Conservation (phyloP, 2,888 invertebrate species). For the Azorinus chamasolen region DNA sequence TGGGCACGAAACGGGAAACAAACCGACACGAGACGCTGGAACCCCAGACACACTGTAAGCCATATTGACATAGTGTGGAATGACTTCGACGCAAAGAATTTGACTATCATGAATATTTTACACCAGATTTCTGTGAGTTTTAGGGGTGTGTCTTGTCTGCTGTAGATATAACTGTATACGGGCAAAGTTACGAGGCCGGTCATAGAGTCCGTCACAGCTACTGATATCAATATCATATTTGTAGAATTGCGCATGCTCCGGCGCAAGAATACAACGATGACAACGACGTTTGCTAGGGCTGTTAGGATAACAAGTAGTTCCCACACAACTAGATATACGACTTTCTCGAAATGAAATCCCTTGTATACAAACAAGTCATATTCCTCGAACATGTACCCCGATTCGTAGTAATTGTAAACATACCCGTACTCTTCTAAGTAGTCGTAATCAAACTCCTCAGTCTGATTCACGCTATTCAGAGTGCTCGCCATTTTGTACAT, state of each 20-base stretch:
- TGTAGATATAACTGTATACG: slow-evolving; percentile 47
- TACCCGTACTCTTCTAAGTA: slow-evolving; percentile 1
- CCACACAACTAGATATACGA: slow-evolving; percentile 32
- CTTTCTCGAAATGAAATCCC: slow-evolving; percentile 23
- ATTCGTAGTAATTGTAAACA: slow-evolving; percentile 4
- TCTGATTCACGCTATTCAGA: no score
- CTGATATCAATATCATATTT: slow-evolving; percentile 51
- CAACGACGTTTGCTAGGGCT: slow-evolving; percentile 50
- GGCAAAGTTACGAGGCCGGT: slow-evolving; percentile 53
- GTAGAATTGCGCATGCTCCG: slow-evolving; percentile 58
- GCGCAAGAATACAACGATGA: slow-evolving; percentile 46
- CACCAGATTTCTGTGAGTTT: slow-evolving; percentile 22
- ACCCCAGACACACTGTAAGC: slow-evolving; percentile 56
- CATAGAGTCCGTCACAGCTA: slow-evolving; percentile 57
- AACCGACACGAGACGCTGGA: slow-evolving; percentile 58
- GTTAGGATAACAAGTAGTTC: slow-evolving; percentile 44
- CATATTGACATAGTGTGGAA: slow-evolving; percentile 61
- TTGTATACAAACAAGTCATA: slow-evolving; percentile 11
- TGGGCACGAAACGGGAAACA: slow-evolving; percentile 44
- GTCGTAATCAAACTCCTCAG: neutral
- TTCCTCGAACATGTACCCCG: neutral
- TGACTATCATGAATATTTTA: slow-evolving; percentile 33
- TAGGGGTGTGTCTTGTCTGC: neutral
- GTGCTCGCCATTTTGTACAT: no score
- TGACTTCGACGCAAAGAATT: slow-evolving; percentile 42